Conservation (phyloP, 2,113 vertebrate species). For the Tichodroma muraria region DNA sequence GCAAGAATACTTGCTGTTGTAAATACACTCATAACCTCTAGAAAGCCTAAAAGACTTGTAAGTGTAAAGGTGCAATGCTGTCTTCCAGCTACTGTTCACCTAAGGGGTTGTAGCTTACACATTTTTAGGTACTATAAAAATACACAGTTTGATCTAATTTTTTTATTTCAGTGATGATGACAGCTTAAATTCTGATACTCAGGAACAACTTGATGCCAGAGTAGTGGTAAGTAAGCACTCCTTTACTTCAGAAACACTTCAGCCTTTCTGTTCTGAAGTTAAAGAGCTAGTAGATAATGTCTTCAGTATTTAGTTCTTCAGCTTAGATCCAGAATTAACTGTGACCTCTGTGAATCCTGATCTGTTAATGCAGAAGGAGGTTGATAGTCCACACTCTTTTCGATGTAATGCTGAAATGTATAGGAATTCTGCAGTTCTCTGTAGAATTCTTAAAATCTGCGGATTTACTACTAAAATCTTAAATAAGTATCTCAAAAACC, state of each 20-base stretch:
- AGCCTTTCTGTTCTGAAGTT: not conserved
- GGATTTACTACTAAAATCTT: not conserved
- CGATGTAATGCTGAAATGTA: not conserved
- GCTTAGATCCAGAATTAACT: not conserved
- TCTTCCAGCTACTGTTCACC: not conserved
- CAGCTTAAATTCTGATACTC: not conserved
- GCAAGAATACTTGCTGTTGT: not conserved
- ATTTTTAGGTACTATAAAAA: not conserved
- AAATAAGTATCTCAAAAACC: not conserved
- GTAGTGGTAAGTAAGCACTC: slow-evolving; percentile 67
- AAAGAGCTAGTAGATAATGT: not conserved
- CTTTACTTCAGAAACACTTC: not conserved
- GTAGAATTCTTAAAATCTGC: not conserved
- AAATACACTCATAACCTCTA: not conserved
- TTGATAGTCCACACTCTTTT: not conserved
- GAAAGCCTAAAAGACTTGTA: not conserved
- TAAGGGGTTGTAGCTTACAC: not conserved
- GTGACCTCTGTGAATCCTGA: not conserved
- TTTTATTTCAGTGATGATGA: slow-evolving; percentile 58
- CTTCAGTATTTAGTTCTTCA: not conserved
- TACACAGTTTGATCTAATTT: not conserved
- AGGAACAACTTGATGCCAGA: slow-evolving; percentile 52
- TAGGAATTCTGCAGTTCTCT: not conserved
- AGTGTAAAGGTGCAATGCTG: not conserved
- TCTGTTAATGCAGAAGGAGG: not conserved